Percentiles rank a stretch among this genome's conserved stretches.
These are phyloP conservation scores for Zoanthus gigantus DNA, from an alignment of 92 coral and sea anemone species.

Conservation along the genomic window DNA sequence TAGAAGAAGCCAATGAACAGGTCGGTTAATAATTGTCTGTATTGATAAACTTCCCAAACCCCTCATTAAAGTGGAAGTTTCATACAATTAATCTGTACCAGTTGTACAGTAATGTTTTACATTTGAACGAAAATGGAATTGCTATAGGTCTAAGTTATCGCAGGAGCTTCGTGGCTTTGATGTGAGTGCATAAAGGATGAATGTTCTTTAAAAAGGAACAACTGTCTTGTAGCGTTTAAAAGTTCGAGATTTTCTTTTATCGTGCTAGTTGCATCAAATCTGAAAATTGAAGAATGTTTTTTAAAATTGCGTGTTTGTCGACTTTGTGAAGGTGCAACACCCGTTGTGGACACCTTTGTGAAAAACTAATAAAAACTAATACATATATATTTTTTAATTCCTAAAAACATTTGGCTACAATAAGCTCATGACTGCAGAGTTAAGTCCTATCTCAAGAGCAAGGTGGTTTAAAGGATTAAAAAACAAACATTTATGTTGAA, in stretches of 20 bases:
- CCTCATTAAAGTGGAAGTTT: not conserved
- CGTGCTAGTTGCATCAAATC: conserved; percentile 4
- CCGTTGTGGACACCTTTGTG: not conserved
- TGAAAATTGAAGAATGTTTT: too few species aligned
- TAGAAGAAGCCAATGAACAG: too few species aligned
- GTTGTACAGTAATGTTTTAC: not conserved
- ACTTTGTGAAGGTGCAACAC: not conserved
- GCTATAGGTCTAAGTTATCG: not conserved
- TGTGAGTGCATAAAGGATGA: conserved; percentile 15
- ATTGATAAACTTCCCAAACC: not conserved
- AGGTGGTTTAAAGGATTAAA: conserved; percentile 26
- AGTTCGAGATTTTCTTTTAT: conserved; percentile 1
- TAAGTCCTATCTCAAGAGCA: not conserved
- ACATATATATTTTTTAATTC: not conserved
- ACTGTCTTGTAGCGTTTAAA: not conserved
- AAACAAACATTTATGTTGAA: conserved; percentile 54
- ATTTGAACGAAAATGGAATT: not conserved
- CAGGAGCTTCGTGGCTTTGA: not conserved
- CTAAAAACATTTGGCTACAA: not conserved
- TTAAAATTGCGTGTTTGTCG: not conserved
- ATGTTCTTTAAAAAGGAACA: not conserved
- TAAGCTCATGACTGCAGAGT: not conserved
- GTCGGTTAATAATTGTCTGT: too few species aligned
- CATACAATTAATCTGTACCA: not conserved
- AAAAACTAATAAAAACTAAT: not conserved